phyloP scores from a whole-genome alignment of 2,797 vertebrate genomes.

The Helarctos malayanus region DNA sequence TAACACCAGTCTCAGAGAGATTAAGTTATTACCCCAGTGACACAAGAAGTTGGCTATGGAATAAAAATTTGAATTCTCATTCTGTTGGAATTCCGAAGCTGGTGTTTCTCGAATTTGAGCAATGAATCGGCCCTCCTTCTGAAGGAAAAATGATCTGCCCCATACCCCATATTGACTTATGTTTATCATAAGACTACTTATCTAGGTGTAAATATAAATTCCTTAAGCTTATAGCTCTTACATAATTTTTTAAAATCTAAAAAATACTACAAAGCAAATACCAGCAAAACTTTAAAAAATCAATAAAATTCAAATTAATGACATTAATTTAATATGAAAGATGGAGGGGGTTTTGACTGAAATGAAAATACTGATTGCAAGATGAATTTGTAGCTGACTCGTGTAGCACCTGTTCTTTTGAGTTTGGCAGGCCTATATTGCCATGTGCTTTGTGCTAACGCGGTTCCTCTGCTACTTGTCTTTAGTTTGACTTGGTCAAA shows the following conservation, averaged over 20 bases:
- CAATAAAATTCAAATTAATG: constrained; percentile 49
- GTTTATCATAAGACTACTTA: constrained; percentile 40
- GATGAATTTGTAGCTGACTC: neutral
- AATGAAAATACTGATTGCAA: constrained; percentile 3
- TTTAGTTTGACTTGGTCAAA: constrained; percentile 16
- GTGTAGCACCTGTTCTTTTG: neutral
- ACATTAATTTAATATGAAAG: constrained; percentile 38
- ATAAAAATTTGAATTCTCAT: constrained; percentile 58
- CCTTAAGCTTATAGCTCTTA: neutral
- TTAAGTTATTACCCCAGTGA: neutral
- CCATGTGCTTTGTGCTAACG: neutral
- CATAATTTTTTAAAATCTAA: neutral
- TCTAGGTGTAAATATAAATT: neutral
- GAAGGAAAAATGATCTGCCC: constrained; percentile 45
- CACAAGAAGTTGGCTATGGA: neutral
- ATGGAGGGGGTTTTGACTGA: constrained; percentile 28
- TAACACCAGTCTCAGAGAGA: neutral
- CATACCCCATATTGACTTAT: constrained; percentile 5
- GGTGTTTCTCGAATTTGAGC: constrained; percentile 51
- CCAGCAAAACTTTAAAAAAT: constrained; percentile 47
- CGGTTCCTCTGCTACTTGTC: neutral
- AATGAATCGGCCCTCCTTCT: constrained; percentile 36
- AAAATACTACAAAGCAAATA: neutral
- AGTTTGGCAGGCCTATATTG: neutral
- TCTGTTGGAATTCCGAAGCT: constrained; percentile 50